phyloP scores from a whole-genome alignment of 2,888 invertebrate species.

The Drosophila ustulata region DNA sequence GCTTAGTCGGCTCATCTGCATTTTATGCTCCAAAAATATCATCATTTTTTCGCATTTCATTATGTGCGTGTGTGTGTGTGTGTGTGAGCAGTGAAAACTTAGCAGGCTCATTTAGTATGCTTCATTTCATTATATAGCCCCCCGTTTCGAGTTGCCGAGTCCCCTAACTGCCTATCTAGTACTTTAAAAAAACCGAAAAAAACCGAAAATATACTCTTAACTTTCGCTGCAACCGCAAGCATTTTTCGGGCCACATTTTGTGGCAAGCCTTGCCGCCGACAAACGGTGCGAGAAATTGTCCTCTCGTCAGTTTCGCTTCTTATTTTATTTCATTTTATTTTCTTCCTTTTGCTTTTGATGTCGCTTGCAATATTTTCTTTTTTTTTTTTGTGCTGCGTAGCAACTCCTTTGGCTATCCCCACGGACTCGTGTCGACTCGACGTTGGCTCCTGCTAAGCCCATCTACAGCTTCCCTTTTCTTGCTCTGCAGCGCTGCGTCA shows the following conservation, averaged over 20 bases:
- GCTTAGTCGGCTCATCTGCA: slow-evolving; percentile 83
- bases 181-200: slow-evolving; percentile 50
- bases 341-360: slow-evolving; percentile 66
- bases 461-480: slow-evolving; percentile 18
- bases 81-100: slow-evolving; percentile 63
- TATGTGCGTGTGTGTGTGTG: slow-evolving; percentile 46
- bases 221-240: slow-evolving; percentile 79
- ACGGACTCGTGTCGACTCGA: slow-evolving; percentile 18
- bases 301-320: slow-evolving; percentile 55
- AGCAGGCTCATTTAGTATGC: slow-evolving; percentile 80
- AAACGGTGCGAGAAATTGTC: slow-evolving; percentile 80
- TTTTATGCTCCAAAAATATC: slow-evolving; percentile 82
- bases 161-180: slow-evolving; percentile 20
- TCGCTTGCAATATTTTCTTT: slow-evolving; percentile 72
- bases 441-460: slow-evolving; percentile 56
- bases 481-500: slow-evolving; percentile 50
- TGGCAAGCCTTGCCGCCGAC: slow-evolving; percentile 72
- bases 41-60: slow-evolving; percentile 82
- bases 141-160: slow-evolving; percentile 30
- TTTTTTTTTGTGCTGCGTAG: slow-evolving; percentile 55
- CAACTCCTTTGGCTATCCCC: slow-evolving; percentile 76
- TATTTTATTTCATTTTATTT: slow-evolving; percentile 21
- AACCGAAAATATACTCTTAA: slow-evolving; percentile 57
- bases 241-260: slow-evolving; percentile 75
- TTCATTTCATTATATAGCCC: slow-evolving; percentile 74